Evolutionary conservation across 2,797 vertebrate species (phyloP), one percentile per base, ranked within the genome.

Genomic region (Danio choprae): DNA sequence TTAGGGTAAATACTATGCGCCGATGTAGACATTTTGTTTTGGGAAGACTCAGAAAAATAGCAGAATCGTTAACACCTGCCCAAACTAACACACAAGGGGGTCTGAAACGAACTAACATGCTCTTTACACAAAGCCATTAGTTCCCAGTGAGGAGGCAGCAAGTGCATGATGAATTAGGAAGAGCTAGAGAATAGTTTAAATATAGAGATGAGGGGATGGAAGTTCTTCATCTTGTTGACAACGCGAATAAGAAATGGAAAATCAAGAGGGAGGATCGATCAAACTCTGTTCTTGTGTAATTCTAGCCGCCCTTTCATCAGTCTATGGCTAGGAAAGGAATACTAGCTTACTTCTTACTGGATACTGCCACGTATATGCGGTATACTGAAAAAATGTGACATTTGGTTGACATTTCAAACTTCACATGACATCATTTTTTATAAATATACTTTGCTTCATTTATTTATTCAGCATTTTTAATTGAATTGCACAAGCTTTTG

Each of bases 211-310:
- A 48, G 74, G 64, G 60, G 81, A 79, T 80, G 75, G 68, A 55
- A 81, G 78, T 83, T 86, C 72, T 86, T 84, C 51, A 84, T 86
- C 78, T 83, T 84, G 85, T 83, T 72, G 83, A 84, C 79, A 80
- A 53, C 79, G 69, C 53, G 80, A 74, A 80, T 55, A 79, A 81
- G 59, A 83, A 83, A 83, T 83, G 74, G 72, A 76, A 65, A 58
- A 63, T 76, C 75, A 81, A 79, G 71, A 74, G 64, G 29, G 77
- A 69, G 78, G 68, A 84, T 84, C 78, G 76, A 83, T 84, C 77
- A 72, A 43, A 74, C 53, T 29, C 50, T 18, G 36, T 68, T 43
- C 58, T 60, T 69, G 50, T 29, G 50, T 69, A 76, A 74, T 81
- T 83, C 67, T 48, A 71, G 62, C 48, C 56, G 43, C 64, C 74